These are phyloP conservation scores for Acrocephalus kingi DNA, from an alignment of 2,113 vertebrate genomes.

Conservation along the genomic window DNA sequence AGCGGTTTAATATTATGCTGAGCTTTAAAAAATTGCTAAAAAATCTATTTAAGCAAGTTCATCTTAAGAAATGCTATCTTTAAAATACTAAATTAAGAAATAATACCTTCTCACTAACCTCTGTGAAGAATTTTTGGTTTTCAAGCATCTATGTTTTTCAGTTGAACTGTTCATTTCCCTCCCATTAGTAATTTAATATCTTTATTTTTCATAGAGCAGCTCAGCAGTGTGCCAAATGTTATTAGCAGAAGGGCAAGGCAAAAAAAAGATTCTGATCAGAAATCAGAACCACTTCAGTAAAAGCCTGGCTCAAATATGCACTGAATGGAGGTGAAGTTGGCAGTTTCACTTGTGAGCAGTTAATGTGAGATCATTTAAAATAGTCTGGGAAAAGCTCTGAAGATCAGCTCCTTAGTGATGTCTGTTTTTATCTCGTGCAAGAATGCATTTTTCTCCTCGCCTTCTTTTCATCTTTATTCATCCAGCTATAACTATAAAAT, in stretches of 20 bases:
- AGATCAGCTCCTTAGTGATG: not conserved
- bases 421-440: not conserved
- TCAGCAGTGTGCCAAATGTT: not conserved
- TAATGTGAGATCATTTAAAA: not conserved
- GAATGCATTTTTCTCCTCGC: not conserved
- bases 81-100: not conserved
- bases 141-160: not conserved
- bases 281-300: not conserved
- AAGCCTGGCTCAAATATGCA: not conserved
- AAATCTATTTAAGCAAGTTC: not conserved
- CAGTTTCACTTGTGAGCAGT: not conserved
- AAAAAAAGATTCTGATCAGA: not conserved
- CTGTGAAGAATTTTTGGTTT: not conserved
- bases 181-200: not conserved
- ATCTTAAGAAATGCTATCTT: not conserved
- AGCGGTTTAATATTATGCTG: not conserved
- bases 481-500: not conserved
- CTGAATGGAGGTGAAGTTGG: not conserved
- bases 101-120: not conserved
- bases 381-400: not conserved
- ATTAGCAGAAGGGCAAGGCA: not conserved
- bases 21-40: not conserved
- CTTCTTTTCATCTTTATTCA: not conserved
- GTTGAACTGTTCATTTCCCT: not conserved
- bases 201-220: not conserved